Conservation (phyloP, 2,888 invertebrate species). For the Allophyes oxyacanthae region DNA sequence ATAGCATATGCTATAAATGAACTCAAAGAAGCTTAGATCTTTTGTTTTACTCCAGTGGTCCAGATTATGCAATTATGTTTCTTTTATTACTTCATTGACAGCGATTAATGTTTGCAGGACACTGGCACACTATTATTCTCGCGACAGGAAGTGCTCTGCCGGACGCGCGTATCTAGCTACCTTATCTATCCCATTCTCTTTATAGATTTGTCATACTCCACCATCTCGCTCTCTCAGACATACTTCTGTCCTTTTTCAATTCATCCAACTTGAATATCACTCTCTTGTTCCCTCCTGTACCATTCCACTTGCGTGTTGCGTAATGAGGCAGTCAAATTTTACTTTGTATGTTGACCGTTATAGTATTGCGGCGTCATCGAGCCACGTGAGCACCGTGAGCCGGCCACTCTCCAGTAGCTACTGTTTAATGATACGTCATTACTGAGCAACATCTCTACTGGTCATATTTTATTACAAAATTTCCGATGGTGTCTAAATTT, state of each 20-base stretch:
- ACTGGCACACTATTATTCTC: conserved; percentile 58
- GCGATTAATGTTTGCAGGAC: conserved; percentile 65
- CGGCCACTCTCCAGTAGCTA: conserved; percentile 71
- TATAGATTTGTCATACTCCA: conserved; percentile 73
- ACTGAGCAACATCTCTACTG: conserved; percentile 62
- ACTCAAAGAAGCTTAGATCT: too few species aligned
- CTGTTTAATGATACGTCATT: conserved; percentile 77
- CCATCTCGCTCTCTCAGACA: conserved; percentile 70
- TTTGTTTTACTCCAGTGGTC: too few species aligned
- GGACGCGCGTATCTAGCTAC: conserved; percentile 86
- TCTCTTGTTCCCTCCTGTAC: conserved; percentile 70
- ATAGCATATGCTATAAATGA: too few species aligned
- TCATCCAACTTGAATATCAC: conserved; percentile 58
- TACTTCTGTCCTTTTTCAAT: conserved; percentile 68
- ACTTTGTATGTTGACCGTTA: conserved; percentile 81
- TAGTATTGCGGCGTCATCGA: conserved; percentile 78
- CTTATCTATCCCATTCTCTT: conserved; percentile 82
- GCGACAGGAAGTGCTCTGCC: conserved; percentile 81
- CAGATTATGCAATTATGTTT: conserved; percentile 18
- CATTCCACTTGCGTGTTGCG: conserved; percentile 77
- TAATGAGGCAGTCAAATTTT: conserved; percentile 84
- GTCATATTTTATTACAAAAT: conserved; percentile 56
- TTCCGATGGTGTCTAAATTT: conserved; percentile 50
- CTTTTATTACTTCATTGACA: conserved; percentile 42
- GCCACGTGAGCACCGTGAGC: conserved; percentile 61